Percentiles rank a stretch among this genome's conserved stretches.
phyloP scores from a whole-genome alignment of 2,888 invertebrate genomes.

The Antheraea yamamai region DNA sequence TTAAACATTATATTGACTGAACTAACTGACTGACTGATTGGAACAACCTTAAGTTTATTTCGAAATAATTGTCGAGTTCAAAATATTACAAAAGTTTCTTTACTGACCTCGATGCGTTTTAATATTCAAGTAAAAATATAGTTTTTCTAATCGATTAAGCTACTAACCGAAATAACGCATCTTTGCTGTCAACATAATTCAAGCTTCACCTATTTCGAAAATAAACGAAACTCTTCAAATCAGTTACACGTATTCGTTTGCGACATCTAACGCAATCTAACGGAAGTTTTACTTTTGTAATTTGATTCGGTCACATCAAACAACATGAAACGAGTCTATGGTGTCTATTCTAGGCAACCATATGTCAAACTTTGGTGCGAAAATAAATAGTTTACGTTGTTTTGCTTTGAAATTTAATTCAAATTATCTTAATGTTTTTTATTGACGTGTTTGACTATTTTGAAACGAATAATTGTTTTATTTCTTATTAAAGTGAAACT shows the following conservation, averaged over 20 bases:
- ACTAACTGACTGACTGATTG: no score
- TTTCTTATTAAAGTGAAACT: no score
- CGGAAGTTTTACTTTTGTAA: conserved; percentile 64
- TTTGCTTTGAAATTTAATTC: conserved; percentile 8
- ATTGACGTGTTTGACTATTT: not conserved
- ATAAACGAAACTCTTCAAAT: conserved; percentile 23
- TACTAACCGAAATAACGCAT: not conserved
- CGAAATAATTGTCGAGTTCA: no score
- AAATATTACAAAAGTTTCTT: no score
- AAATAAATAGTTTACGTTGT: conserved; percentile 33
- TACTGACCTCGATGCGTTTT: no score
- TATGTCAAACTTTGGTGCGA: conserved; percentile 53
- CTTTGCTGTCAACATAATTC: not conserved
- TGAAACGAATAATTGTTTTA: no score
- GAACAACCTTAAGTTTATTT: no score
- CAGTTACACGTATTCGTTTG: conserved; percentile 31
- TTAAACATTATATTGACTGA: no score
- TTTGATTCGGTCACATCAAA: conserved; percentile 74
- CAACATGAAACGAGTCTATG: conserved; percentile 38
- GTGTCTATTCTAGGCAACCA: conserved; percentile 46
- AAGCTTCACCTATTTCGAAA: conserved; percentile 22
- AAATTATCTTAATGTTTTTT: not conserved
- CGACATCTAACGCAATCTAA: conserved; percentile 39
- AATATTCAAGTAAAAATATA: not conserved
- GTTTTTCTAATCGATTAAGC: not conserved